Percentiles rank a stretch among this genome's conserved stretches.
Conservation (phyloP, 2,888 invertebrate species). For the Amphipyra berbera region DNA sequence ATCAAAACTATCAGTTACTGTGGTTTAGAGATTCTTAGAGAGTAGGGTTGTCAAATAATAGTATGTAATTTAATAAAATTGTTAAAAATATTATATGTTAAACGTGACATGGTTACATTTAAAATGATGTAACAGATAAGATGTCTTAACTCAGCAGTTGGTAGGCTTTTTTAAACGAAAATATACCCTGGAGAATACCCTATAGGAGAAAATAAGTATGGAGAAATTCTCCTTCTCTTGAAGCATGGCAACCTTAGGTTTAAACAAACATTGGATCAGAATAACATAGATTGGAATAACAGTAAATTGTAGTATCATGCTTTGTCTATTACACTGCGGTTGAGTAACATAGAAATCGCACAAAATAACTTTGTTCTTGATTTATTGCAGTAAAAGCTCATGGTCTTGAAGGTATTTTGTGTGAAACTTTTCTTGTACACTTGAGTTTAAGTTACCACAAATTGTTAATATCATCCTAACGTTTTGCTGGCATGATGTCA, state of each 20-base stretch:
- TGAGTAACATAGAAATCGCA: constrained; percentile 41
- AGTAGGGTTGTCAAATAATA: constrained; percentile 50
- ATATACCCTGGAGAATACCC: too few species aligned
- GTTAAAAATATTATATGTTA: too few species aligned
- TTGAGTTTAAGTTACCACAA: not conserved
- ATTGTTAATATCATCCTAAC: too few species aligned
- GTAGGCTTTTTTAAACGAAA: too few species aligned
- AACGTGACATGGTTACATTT: too few species aligned
- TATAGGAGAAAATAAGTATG: not conserved
- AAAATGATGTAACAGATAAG: too few species aligned
- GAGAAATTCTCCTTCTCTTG: not conserved
- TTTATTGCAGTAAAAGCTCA: constrained; percentile 27
- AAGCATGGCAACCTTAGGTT: constrained; percentile 35
- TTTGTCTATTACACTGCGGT: constrained; percentile 52
- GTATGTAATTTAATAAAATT: not conserved
- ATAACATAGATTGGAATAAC: constrained; percentile 55
- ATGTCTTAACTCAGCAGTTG: too few species aligned
- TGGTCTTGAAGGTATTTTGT: constrained; percentile 13
- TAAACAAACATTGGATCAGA: constrained; percentile 43
- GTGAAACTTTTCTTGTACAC: constrained; percentile 1
- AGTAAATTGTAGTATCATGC: constrained; percentile 38
- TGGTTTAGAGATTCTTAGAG: constrained; percentile 40
- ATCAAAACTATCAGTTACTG: constrained; percentile 42
- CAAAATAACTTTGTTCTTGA: constrained; percentile 27
- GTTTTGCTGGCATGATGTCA: too few species aligned